Conservation (phyloP, 2,113 vertebrate species). For the Centropristis striata region DNA sequence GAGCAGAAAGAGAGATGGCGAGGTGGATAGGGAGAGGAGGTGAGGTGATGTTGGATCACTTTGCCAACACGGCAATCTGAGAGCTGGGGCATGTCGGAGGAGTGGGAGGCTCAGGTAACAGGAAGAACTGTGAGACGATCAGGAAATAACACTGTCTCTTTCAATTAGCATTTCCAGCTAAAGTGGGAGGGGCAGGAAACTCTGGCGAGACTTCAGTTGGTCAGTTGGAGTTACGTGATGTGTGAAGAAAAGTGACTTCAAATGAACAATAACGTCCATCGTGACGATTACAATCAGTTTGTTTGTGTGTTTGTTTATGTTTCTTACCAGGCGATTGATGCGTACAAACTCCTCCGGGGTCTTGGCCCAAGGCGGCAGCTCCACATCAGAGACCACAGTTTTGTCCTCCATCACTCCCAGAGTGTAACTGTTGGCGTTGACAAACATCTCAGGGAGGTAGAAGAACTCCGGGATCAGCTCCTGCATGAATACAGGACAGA, state of each 20-base stretch:
- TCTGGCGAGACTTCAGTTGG: slow-evolving; percentile 27
- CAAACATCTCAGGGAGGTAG: slow-evolving; percentile 99
- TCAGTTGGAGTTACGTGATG: neutral
- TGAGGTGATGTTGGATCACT: slow-evolving; percentile 61
- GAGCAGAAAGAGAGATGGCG: slow-evolving; percentile 26
- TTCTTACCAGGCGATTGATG: slow-evolving; percentile 93
- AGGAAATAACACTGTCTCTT: slow-evolving; percentile 82
- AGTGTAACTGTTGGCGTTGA: slow-evolving; percentile 96
- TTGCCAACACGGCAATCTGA: slow-evolving; percentile 54
- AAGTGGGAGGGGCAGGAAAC: slow-evolving; percentile 16
- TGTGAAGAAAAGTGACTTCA: neutral
- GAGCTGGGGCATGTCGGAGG: slow-evolving; percentile 54
- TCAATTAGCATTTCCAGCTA: slow-evolving; percentile 69
- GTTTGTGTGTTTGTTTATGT: neutral
- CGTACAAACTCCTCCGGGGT: slow-evolving; percentile 97
- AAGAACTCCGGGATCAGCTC: slow-evolving; percentile 99
- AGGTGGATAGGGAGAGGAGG: slow-evolving; percentile 33
- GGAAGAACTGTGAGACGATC: slow-evolving; percentile 70
- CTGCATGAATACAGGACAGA: slow-evolving; percentile 75
- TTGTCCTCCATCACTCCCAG: slow-evolving; percentile 99
- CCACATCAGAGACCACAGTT: slow-evolving; percentile 94
- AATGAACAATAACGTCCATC: no score
- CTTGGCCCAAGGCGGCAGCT: slow-evolving; percentile 99
- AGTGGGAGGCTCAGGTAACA: slow-evolving; percentile 72
- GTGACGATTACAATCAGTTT: no score